Base-by-base conservation (phyloP, 2,797 vertebrate genomes). In the Tinamus major region DNA sequence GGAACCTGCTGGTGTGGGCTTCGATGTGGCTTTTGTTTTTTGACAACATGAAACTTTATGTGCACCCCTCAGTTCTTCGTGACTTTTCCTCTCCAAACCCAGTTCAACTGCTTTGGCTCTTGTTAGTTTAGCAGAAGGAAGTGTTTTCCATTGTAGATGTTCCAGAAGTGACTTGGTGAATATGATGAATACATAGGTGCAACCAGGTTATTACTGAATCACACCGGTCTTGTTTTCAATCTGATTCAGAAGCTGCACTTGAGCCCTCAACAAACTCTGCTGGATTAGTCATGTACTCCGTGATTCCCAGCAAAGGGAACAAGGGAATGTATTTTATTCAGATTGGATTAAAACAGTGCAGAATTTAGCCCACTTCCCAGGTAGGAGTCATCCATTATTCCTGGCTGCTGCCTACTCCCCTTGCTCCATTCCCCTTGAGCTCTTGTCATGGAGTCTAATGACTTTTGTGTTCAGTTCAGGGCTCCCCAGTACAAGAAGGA, bases 191-290 rank as follows among this genome's bases (percentile, higher is more conserved):
- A 85, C 35, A 71, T 77, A 92, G 88, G 80, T 93, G 72, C 72
- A 95, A 87, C 39, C 61, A 85, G 67, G 65, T 71, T 4, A 0
- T 76, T 92, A 78, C 72, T 95, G 91, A 96, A 89, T 91, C 85
- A 94, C 49, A 53, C 70, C 56, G 3, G 48, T 64, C 80, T 91
- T 72, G 29, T 53, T 90, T 78, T 92, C 16, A 63, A 56, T 71
- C 33, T 82, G 61, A 74, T 70, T 80, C 78, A 83, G 46, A 27
- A 61, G 42, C 42, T 9, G 46, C 56, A 80, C 72, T 83, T 87
- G 62, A 85, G 62, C 63, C 39, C 49, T 88, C 64, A 74, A 46
- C 49, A 82, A 67, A 74, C 33, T 42, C 61, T 78, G 35, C 62
- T 76, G 71, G 55, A 67, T 89, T 82, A 74, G n/a, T 92, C 90